phyloP scores from a whole-genome alignment of 2,113 vertebrate genomes.

The Rousettus leschenaultii region DNA sequence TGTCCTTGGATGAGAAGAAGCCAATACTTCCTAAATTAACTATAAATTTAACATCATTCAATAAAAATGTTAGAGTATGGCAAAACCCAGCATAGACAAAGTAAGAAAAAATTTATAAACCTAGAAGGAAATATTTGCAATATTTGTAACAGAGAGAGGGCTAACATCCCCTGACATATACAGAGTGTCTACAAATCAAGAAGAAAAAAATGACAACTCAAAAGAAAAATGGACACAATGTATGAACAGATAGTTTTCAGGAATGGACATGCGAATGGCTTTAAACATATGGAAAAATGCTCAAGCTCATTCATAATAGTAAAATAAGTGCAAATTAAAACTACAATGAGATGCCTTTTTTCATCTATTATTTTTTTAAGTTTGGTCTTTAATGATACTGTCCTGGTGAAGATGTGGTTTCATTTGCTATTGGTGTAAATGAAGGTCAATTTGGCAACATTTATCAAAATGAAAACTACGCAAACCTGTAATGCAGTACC shows the following conservation, averaged over 20 bases:
- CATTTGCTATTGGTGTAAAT: not conserved
- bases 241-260: not conserved
- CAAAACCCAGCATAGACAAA: not conserved
- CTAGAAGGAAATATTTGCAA: not conserved
- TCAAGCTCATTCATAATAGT: not conserved
- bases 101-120: not conserved
- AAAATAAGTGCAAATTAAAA: not conserved
- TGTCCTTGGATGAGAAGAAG: not conserved
- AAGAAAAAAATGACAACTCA: not conserved
- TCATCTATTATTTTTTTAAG: not conserved
- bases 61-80: not conserved
- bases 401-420: not conserved
- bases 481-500: no score
- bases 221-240: not conserved
- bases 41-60: not conserved
- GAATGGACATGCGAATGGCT: not conserved
- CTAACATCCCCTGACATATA: not conserved
- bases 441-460: not conserved
- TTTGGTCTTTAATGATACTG: not conserved
- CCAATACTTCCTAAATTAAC: not conserved
- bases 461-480: not conserved
- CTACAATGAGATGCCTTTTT: not conserved
- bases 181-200: not conserved
- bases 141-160: not conserved
- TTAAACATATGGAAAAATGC: not conserved